Percentiles rank a stretch among this genome's conserved stretches.
phyloP scores from a whole-genome alignment of 2,888 invertebrate species.

The Erebia aethiops region DNA sequence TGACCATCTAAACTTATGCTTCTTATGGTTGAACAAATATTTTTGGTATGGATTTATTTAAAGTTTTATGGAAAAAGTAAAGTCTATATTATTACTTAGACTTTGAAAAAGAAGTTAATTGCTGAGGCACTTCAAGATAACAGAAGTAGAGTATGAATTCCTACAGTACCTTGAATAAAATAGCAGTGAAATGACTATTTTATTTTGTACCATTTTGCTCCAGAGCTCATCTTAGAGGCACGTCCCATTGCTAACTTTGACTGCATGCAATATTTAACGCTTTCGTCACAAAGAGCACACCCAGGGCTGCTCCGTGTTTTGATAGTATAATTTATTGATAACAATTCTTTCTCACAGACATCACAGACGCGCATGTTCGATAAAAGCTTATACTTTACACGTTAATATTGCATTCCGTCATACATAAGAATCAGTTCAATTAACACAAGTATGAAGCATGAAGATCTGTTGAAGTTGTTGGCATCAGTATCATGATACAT shows the following conservation, averaged over 20 bases:
- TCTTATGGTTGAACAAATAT: not conserved
- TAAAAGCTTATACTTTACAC: slow-evolving; percentile 63
- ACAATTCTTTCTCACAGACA: slow-evolving; percentile 65
- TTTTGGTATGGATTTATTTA: slow-evolving; percentile 14
- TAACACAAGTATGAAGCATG: slow-evolving; percentile 69
- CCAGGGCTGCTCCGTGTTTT: slow-evolving; percentile 66
- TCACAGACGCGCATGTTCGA: slow-evolving; percentile 64
- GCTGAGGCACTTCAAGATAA: slow-evolving; percentile 2
- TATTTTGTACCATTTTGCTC: slow-evolving; percentile 68
- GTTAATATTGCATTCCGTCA: slow-evolving; percentile 83
- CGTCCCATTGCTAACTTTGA: slow-evolving; percentile 79
- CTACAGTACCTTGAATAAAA: slow-evolving; percentile 52
- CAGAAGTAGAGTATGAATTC: slow-evolving; percentile 31
- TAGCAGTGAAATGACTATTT: slow-evolving; percentile 60
- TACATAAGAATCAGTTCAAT: slow-evolving; percentile 58
- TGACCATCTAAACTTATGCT: slow-evolving; percentile 3
- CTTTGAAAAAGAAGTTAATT: not conserved
- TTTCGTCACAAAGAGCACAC: slow-evolving; percentile 67
- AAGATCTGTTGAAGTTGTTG: slow-evolving; percentile 46
- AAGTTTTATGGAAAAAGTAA: not conserved
- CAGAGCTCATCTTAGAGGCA: slow-evolving; percentile 74
- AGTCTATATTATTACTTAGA: not conserved
- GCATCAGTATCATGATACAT: slow-evolving; percentile 30
- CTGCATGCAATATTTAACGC: slow-evolving; percentile 83
- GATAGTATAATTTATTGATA: slow-evolving; percentile 56